Conservation (phyloP, 2,888 invertebrate species). For the Acleris cristana region DNA sequence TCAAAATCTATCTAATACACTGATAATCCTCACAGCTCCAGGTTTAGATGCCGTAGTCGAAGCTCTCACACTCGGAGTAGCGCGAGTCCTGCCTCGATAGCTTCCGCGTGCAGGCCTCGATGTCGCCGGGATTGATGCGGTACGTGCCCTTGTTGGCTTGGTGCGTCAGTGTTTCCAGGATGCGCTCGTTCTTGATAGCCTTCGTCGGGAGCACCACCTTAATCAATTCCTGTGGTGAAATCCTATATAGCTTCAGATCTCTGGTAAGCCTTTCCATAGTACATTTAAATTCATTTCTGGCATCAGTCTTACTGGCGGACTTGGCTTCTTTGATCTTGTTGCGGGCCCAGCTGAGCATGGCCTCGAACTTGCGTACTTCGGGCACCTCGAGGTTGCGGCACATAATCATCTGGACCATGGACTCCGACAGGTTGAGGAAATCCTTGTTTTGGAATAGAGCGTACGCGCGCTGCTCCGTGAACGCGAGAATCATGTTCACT, state of each 20-base stretch:
- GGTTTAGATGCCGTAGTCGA: slow-evolving; percentile 88
- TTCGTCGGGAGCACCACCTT: slow-evolving; percentile 96
- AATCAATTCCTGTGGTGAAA: slow-evolving; percentile 96
- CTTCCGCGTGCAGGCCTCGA: slow-evolving; percentile 94
- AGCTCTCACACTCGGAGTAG: slow-evolving; percentile 91
- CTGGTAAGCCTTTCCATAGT: slow-evolving; percentile 96
- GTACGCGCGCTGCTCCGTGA: slow-evolving; percentile 93
- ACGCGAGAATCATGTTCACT: slow-evolving; percentile 96
- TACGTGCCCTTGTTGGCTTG: slow-evolving; percentile 97
- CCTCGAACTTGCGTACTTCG: slow-evolving; percentile 95
- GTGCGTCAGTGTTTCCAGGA: slow-evolving; percentile 95
- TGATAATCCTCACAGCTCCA: slow-evolving; percentile 80
- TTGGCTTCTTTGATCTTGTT: slow-evolving; percentile 90
- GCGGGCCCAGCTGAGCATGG: slow-evolving; percentile 95
- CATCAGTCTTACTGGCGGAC: slow-evolving; percentile 91
- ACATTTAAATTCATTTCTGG: slow-evolving; percentile 94
- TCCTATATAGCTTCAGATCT: slow-evolving; percentile 94
- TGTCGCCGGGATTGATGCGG: slow-evolving; percentile 93
- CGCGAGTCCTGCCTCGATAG: slow-evolving; percentile 95
- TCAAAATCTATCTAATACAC: slow-evolving; percentile 79
- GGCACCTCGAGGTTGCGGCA: slow-evolving; percentile 94
- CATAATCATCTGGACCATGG: slow-evolving; percentile 98
- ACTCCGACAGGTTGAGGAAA: slow-evolving; percentile 94
- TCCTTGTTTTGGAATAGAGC: slow-evolving; percentile 93
- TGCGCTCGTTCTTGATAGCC: slow-evolving; percentile 95